These are phyloP conservation scores for Trachemys scripta DNA, from an alignment of 2,113 vertebrate genomes.

Conservation along the genomic window DNA sequence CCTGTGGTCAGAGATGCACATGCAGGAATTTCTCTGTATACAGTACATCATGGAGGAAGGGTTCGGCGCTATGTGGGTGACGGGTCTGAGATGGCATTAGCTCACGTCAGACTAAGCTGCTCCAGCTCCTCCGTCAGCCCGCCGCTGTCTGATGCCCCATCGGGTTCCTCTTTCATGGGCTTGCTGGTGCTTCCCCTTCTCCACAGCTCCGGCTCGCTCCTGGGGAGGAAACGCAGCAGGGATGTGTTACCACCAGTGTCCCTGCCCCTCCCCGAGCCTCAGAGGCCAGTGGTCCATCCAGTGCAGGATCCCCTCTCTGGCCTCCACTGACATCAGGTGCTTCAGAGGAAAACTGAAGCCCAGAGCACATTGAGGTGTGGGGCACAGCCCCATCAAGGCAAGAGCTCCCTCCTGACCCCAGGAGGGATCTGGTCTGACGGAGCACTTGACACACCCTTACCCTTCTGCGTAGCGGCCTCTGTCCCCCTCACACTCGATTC, in stretches of 20 bases:
- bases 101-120: conserved; percentile 58
- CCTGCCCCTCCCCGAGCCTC: neutral
- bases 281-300: neutral
- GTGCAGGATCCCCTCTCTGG: neutral
- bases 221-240: neutral
- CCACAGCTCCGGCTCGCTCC: neutral
- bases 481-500: neutral
- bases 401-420: neutral
- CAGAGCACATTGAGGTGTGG: neutral
- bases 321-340: neutral
- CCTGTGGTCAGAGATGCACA: neutral
- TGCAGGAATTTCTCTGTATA: neutral
- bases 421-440: too few species aligned
- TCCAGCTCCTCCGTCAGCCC: conserved; percentile 7
- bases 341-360: neutral
- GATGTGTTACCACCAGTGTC: neutral
- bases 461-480: neutral
- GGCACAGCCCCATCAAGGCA: too few species aligned
- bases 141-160: neutral
- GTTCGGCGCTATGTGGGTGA: neutral
- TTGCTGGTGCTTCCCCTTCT: fast-evolving
- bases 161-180: neutral
- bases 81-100: neutral
- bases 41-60: neutral
- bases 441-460: neutral